Base-by-base conservation (phyloP, 2,113 vertebrate species). In the Taxidea taxus region DNA sequence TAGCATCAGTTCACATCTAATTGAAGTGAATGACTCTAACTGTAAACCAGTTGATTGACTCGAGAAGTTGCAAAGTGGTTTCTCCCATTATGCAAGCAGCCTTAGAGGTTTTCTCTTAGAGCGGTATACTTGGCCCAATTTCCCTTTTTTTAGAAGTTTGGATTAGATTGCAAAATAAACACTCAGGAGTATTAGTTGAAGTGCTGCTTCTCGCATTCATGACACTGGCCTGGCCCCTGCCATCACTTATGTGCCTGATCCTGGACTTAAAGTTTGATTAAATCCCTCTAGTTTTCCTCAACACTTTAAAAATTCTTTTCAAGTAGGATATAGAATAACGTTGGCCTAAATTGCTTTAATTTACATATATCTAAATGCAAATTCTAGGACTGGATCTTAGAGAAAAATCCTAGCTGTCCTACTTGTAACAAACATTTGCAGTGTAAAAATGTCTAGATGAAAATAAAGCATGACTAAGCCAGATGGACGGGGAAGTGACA, bases 291-390 rank as follows among this genome's bases (percentile, higher is more conserved):
- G 62, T 56, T 97, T 94, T 87, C 34, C 78, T 91, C 74, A 94
- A 62, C 64, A 91, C n/a, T 97, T 92, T 27, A 95, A 93, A 96
- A 68, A 93, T 77, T 94, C 75, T 97, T 90, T 95, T 93, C 92
- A 97, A 97, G 84, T 98, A 95, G 77, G 77, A 90, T 97, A 92
- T 78, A 94, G 85, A 96, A 97, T 97, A 90, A 85, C 81, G 84
- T 94, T 98, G 97, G 94, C 92, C 94, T 92, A 95, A 97, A 97
- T 96, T 95, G 92, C 92, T 96, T 97, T 97, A 93, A 97, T 98
- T 97, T 98, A 96, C 92, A 97, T 97, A 94, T 97, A 96, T 97
- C 80, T 96, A 97, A 96, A 97, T 98, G 97, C 75, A 97, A 98
- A 96, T 98, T 96, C 90, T 97, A 96, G 90, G 87, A 93, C 87